Evolutionary conservation across 2,888 invertebrate species (phyloP), one percentile per base, ranked within the genome.

Genomic region (Drosophila formosana): DNA sequence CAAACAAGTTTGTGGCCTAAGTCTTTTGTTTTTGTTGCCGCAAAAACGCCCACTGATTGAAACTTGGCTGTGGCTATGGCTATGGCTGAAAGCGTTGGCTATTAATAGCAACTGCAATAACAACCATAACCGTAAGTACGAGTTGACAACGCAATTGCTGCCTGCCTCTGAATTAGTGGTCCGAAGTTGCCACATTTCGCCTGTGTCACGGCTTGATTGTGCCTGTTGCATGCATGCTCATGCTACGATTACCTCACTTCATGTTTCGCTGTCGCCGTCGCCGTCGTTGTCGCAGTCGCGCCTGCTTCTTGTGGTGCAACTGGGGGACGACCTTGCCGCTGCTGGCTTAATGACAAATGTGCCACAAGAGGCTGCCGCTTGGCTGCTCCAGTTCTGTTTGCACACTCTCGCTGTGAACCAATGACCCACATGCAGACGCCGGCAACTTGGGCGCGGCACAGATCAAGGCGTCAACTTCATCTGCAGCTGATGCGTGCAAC

Each of bases 1-100:
- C 39, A 32, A 88, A 61, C 82, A 57, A 82, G 89, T 85, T 89
- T 78, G 88, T 73, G 67, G 77, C 72, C 75, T 53, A 57, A 79
- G 77, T 88, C 89, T 79, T 89, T 85, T 66, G 88, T 85, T 64
- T 89, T 85, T 66, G 88, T 85, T 64, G 50, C 47, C 4, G n/a
- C 37, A 37, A 41, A 37, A 41, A 13, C 11, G 50, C 4, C 47
- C 47, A 30, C 9, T 26, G 25, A 18, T 55, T 41, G 47, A 23
- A 47, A 5, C 34, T 34, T 34, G 34, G 11, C 11, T 34, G 4
- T 34, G 34, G 34, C 34, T 11, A 2, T 34, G 34, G 11, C 11
- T 34, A 11, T 34, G 34, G 34, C 34, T 9, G 11, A 6, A 30
- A 30, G 30, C 37, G 37, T 4, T 58, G 58, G 37, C 60, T 58